phyloP scores from a whole-genome alignment of 1,140 invertebrate genomes.

The Cheumatopsyche charites region DNA sequence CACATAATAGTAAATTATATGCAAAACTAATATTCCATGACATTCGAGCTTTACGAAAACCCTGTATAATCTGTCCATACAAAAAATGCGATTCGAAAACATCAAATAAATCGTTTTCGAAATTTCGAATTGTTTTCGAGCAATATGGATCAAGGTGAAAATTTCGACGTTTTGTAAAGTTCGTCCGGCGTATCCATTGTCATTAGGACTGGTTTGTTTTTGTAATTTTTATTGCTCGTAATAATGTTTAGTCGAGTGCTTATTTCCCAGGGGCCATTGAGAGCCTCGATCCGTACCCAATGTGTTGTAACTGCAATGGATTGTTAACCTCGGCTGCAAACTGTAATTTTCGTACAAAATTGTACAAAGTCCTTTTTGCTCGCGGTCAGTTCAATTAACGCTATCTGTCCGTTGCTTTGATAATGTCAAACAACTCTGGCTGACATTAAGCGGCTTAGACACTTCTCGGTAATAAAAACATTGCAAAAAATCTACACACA shows the following conservation, averaged over 20 bases:
- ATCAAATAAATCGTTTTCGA: no score
- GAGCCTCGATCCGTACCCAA: background rate
- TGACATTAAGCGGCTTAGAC: constrained; percentile 1
- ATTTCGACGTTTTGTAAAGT: no score
- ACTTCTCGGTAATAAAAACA: background rate
- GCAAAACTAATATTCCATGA: no score
- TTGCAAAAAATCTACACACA: no score
- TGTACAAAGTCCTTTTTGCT: background rate
- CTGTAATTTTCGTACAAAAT: constrained; percentile 7
- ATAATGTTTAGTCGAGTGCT: constrained; percentile 3
- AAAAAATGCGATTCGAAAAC: no score
- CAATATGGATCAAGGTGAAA: constrained; percentile 7
- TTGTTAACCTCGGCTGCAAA: background rate
- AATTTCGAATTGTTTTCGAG: no score
- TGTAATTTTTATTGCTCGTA: constrained; percentile 16
- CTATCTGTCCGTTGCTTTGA: background rate
- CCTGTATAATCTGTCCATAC: no score
- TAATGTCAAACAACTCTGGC: background rate
- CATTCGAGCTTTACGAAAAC: no score
- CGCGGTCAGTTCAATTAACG: constrained; percentile 11
- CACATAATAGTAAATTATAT: no score
- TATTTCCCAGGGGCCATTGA: constrained; percentile 12
- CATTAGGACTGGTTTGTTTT: constrained; percentile 12
- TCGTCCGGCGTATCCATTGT: constrained; percentile 1
- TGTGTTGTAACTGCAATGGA: background rate